phyloP scores from a whole-genome alignment of 2,797 vertebrate species.

The Xyrichtys novacula region DNA sequence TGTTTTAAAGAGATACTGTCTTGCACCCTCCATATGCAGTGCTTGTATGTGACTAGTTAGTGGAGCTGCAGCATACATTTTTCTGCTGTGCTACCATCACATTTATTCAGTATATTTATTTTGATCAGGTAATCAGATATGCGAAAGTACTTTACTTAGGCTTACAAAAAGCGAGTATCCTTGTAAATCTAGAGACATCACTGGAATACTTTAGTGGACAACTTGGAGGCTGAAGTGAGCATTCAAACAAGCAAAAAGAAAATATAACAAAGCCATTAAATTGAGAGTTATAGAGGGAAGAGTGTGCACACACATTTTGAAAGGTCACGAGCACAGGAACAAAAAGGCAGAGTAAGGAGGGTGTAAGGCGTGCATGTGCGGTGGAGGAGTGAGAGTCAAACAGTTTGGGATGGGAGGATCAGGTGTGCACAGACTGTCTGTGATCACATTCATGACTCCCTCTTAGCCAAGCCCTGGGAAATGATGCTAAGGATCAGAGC shows the following conservation, averaged over 20 bases:
- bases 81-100: too few relatives aligned
- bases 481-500: slow-evolving; percentile 70
- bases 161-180: background rate
- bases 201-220: background rate
- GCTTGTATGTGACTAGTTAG: too few relatives aligned
- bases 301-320: slow-evolving; percentile 3
- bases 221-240: background rate
- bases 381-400: slow-evolving; percentile 34
- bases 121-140: too few relatives aligned
- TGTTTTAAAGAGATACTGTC: too few relatives aligned
- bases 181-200: background rate
- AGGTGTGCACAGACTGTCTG: slow-evolving; percentile 45
- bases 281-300: slow-evolving; percentile 3
- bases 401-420: slow-evolving; percentile 27
- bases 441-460: slow-evolving; percentile 57
- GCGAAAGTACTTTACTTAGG: too few relatives aligned
- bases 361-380: slow-evolving; percentile 34
- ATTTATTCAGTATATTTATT: too few relatives aligned
- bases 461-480: slow-evolving; percentile 47
- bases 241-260: background rate
- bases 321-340: slow-evolving; percentile 35
- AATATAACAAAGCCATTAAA: background rate
- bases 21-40: too few relatives aligned
- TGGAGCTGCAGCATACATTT: too few relatives aligned
- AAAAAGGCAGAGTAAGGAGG: slow-evolving; percentile 36